Base-by-base conservation (phyloP, 2,113 vertebrate species). In the Plectropomus leopardus region DNA sequence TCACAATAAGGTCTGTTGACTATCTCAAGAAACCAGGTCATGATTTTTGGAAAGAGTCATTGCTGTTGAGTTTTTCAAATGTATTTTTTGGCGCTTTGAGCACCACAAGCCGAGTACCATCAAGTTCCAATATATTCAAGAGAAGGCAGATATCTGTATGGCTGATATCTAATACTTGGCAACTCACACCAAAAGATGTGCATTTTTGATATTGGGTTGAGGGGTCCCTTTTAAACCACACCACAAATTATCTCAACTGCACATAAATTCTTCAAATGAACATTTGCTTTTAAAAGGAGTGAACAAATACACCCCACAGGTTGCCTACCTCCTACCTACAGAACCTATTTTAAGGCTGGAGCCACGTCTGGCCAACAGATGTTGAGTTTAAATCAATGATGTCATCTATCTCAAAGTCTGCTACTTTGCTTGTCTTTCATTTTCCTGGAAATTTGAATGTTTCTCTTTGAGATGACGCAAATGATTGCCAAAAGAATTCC, bases 381-480 rank as follows among this genome's bases (percentile, higher is more conserved):
- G 85, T 91, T 84, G 61, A 68, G 11, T 60, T 71, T 63, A 57
- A 74, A 77, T 79, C 73, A 78, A 50, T 89, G 87, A 91, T 73
- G 83, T 90, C 84, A 90, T 78, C 60, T 17, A 55, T 79, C 47
- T 61, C 61, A 17, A 63, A 76, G 53, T 58, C 74, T 72, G 75
- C 68, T 53, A 24, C 53, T 88, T 78, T 67, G 44, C 78, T 73
- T 81, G 80, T 26, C 26, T 78, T 76, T 66, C 26, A 16, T 80
- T 88, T 84, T 87, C 83, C 60, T 64, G 72, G 71, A 76, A 85
- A 80, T 78, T 2, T 45, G 13, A 85, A 30, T 28, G 81, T 74
- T 77, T 82, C 44, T 68, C 44, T 76, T 66, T 75, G 75, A 76
- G 53, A 32, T 14, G 80, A 75, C 23, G 44, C 69, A 77, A 45